Percentiles rank a stretch among this genome's conserved stretches.
Conservation (phyloP, 2,113 vertebrate genomes). For the Amazona guildingii region DNA sequence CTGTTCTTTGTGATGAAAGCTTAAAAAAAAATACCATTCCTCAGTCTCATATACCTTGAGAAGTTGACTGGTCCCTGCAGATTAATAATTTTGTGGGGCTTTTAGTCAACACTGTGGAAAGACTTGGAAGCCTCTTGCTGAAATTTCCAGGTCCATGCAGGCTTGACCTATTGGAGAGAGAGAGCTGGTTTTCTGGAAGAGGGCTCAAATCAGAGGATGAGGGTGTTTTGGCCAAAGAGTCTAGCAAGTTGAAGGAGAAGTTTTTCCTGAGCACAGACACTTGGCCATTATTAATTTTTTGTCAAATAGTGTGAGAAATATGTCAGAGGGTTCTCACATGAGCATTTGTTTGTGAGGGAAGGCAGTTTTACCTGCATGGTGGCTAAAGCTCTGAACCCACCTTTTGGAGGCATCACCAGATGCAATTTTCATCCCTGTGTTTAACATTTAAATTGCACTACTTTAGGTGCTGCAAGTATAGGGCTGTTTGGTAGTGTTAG, state of each 20-base stretch:
- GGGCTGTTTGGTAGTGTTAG: background rate
- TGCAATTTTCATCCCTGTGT: background rate
- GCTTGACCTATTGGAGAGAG: background rate
- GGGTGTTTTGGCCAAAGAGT: background rate
- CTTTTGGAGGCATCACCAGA: background rate
- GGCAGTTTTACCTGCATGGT: background rate
- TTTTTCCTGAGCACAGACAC: background rate
- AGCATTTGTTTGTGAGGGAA: background rate
- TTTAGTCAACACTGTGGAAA: background rate
- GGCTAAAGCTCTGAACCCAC: background rate
- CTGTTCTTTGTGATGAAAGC: background rate
- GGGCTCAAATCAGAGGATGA: background rate
- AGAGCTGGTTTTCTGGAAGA: background rate
- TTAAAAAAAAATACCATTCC: background rate
- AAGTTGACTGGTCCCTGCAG: background rate
- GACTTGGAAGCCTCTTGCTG: background rate
- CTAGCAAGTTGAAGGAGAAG: background rate
- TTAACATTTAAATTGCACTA: background rate
- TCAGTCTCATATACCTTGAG: accelerated
- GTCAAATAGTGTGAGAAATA: background rate
- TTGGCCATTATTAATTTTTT: background rate
- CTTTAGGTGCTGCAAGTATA: background rate
- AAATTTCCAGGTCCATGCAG: background rate
- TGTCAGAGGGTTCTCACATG: background rate
- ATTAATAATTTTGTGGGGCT: background rate